A percentile compares a stretch with the other conserved stretches of the same genome.
These are phyloP conservation scores for Palythoa grandiflora DNA, from an alignment of 92 coral and sea anemone species.

Conservation along the genomic window DNA sequence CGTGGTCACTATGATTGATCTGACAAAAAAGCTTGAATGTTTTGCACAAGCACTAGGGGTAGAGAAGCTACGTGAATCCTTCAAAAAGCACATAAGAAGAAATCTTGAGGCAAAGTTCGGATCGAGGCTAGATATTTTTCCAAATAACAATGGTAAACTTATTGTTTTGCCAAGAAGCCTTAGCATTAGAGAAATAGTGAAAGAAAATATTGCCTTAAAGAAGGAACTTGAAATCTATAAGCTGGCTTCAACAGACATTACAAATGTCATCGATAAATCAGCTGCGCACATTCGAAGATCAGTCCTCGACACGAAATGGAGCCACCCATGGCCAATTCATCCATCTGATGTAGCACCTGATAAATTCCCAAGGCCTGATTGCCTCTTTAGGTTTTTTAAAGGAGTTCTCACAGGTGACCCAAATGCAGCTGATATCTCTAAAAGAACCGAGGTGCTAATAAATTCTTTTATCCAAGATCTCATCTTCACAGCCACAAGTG, in stretches of 20 bases:
- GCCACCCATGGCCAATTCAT: conserved; percentile 13
- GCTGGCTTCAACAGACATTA: background rate
- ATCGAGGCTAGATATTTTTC: conserved; percentile 41
- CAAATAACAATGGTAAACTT: conserved; percentile 56
- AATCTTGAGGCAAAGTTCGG: conserved; percentile 52
- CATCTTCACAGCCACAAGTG: conserved; percentile 59
- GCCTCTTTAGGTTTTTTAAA: conserved; percentile 2
- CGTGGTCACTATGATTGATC: conserved; percentile 44
- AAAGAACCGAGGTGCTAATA: background rate
- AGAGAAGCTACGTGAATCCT: conserved; percentile 35
- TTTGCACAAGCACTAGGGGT: conserved; percentile 15
- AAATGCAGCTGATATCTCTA: background rate
- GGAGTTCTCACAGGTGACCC: background rate
- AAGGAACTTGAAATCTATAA: conserved; percentile 42
- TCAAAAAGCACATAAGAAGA: conserved; percentile 56
- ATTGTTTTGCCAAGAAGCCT: conserved; percentile 45
- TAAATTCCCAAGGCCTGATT: conserved; percentile 1
- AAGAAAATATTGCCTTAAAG: conserved; percentile 14
- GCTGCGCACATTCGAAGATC: background rate
- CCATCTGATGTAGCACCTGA: conserved; percentile 22
- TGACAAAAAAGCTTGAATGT: conserved; percentile 33
- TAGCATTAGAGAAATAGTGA: conserved; percentile 27
- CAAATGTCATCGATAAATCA: background rate
- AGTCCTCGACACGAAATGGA: conserved; percentile 22
- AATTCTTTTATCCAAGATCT: conserved; percentile 65